phyloP scores from a whole-genome alignment of 2,797 vertebrate species.

The Fistularia tabacaria region DNA sequence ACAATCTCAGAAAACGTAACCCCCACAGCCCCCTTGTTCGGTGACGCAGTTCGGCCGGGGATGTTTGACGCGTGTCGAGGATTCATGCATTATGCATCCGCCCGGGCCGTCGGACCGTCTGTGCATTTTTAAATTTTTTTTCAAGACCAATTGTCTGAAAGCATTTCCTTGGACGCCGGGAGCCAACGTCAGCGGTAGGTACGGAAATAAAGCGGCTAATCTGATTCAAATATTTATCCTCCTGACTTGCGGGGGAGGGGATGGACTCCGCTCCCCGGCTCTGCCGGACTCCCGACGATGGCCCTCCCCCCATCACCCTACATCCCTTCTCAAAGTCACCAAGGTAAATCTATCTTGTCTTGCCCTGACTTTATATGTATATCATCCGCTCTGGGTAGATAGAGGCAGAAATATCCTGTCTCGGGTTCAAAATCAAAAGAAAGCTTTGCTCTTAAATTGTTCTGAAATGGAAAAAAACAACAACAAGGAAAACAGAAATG shows the following conservation, averaged over 20 bases:
- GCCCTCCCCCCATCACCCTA: constrained; percentile 1
- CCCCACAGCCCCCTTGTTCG: background rate
- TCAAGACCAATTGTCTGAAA: constrained; percentile 5
- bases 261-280: constrained; percentile 25
- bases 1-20: too few species aligned
- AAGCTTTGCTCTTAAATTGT: constrained; percentile 12
- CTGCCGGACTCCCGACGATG: constrained; percentile 9
- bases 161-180: constrained; percentile 31
- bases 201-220: constrained; percentile 64
- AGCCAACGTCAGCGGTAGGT: constrained; percentile 45
- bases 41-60: constrained; percentile 8
- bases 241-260: constrained; percentile 12
- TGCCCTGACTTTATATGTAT: constrained; percentile 1
- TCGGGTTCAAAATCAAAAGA: background rate
- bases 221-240: constrained; percentile 59
- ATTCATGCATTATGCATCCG: constrained; percentile 38
- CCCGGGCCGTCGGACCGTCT: too few species aligned
- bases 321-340: constrained; percentile 9
- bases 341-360: constrained; percentile 3
- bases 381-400: constrained; percentile 6
- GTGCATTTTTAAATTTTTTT: too few species aligned
- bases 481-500: background rate
- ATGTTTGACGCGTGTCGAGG: constrained; percentile 11
- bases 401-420: background rate
- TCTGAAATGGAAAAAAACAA: constrained; percentile 9